Evolutionary conservation across 1,140 invertebrate genomes (phyloP), one percentile per base, ranked within the genome.

Genomic region (Andricus grossulariae): DNA sequence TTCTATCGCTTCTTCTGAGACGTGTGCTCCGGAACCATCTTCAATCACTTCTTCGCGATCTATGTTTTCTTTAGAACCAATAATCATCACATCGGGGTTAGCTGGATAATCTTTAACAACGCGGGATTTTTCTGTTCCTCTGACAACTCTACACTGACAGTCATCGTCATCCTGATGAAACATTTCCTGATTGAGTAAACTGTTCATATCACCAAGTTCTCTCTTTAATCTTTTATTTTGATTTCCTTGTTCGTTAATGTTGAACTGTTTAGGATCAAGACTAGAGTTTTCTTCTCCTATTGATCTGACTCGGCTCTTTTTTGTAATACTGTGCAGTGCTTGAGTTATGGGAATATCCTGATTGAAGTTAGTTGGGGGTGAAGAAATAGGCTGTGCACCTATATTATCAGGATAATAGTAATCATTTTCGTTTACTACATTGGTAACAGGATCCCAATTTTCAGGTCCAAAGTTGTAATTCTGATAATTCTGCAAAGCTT

Each of bases 81-180:
- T 39, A 13, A 45, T 72, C 16, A 39, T 25, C 3, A 55, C 18
- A 72, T 54, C 25, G 73, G 15, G 45, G 51, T 49, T 3, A 19
- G 50, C 45, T 15, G 7, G 12, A 8, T 15, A 5, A 49, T 60
- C 55, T 57, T 54, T 15, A 50, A 10, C 73, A 54, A 75, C 70
- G 13, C 71, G 72, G 32, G 78, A 75, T 32, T 70, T 70, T 74
- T 71, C 73, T 1, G 54, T 32, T 8, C 72, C 78, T 74, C 84
- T 79, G 45, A 82, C 83, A 0, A 83, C 81, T 55, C 88, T 84
- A 45, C 84, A 88, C 10, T 88, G 80, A 70, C 85, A 66, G 16
- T 89, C 88, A 18, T 80, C 82, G 16, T 86, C 83, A 52, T 88
- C 85, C 50, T 88, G 78, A 11, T 82, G 75, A 16, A 88, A 83